A percentile compares a stretch with the other conserved stretches of the same genome.
These are phyloP conservation scores for Eupithecia tripunctaria DNA, from an alignment of 2,888 invertebrate genomes.

Conservation along the genomic window DNA sequence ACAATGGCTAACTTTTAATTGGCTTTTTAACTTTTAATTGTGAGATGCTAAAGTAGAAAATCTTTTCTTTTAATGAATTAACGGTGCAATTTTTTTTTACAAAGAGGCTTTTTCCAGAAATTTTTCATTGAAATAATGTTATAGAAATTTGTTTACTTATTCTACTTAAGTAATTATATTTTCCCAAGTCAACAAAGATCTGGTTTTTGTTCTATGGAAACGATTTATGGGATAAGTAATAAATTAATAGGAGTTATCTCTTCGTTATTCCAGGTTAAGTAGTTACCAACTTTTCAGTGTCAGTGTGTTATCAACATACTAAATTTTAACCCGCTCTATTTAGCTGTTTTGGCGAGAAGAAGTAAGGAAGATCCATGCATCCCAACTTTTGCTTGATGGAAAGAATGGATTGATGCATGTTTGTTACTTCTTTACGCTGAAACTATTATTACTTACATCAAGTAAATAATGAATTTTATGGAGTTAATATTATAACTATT, in stretches of 20 bases:
- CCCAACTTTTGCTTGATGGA: not conserved
- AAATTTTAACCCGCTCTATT: not conserved
- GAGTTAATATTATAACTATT: too few relatives aligned
- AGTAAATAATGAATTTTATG: too few relatives aligned
- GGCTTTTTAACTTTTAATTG: slow-evolving; percentile 51
- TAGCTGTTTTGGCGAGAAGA: not conserved
- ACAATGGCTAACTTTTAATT: slow-evolving; percentile 55
- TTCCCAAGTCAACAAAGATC: not conserved
- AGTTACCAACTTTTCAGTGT: too few relatives aligned
- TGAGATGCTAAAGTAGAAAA: slow-evolving; percentile 36
- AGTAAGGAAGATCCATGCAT: not conserved
- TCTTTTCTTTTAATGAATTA: slow-evolving; percentile 39
- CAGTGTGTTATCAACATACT: not conserved
- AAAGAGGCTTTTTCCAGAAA: not conserved
- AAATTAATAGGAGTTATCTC: too few relatives aligned
- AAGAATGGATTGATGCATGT: too few relatives aligned
- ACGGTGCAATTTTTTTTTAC: slow-evolving; percentile 27
- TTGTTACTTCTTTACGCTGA: too few relatives aligned
- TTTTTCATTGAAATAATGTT: not conserved
- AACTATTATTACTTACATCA: too few relatives aligned
- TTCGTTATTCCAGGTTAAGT: too few relatives aligned
- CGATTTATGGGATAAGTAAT: too few relatives aligned
- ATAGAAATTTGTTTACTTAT: not conserved
- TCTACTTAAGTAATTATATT: not conserved
- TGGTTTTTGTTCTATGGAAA: not conserved